Evolutionary conservation across 1,140 invertebrate species (phyloP).

Genomic region (Coboldia fuscipes): DNA sequence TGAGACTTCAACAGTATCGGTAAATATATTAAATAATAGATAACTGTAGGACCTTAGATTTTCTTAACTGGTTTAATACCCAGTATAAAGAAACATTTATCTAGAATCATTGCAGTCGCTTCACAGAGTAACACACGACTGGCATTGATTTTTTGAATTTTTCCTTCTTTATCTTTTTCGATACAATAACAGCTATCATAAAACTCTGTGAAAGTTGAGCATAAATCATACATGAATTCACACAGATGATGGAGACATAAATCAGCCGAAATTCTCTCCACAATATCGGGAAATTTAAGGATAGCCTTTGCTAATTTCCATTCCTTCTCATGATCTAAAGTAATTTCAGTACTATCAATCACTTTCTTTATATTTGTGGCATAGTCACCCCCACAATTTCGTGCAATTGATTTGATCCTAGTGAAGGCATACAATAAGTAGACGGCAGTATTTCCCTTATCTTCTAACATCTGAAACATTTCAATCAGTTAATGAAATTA

Average conservation of each 20-base stretch:
- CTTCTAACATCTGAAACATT: constrained; percentile 73
- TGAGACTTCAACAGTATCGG: too few species aligned
- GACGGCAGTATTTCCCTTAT: constrained; percentile 96
- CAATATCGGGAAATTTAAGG: constrained; percentile 69
- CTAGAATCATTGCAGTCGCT: constrained; percentile 73
- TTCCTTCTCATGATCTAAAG: constrained; percentile 77
- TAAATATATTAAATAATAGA: not conserved
- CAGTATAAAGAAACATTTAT: constrained; percentile 70
- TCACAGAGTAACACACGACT: constrained; percentile 80
- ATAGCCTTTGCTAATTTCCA: constrained; percentile 84
- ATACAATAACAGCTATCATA: constrained; percentile 97
- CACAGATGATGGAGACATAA: constrained; percentile 78
- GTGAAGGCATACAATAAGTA: constrained; percentile 93
- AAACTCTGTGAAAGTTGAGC: constrained; percentile 86
- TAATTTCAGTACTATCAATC: constrained; percentile 30
- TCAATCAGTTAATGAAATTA: constrained; percentile 8
- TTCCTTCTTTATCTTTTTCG: constrained; percentile 58
- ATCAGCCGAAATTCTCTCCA: constrained; percentile 65
- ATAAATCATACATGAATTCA: constrained; percentile 89
- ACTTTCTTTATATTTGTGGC: constrained; percentile 28
- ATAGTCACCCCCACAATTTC: constrained; percentile 47
- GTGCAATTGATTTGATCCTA: constrained; percentile 76
- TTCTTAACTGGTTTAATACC: constrained; percentile 78
- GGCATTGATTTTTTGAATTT: constrained; percentile 68
- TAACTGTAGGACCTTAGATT: constrained; percentile 44